Percentiles rank a stretch among this genome's conserved stretches.
phyloP scores from a whole-genome alignment of 64 coral and sea anemone genomes.

The Cladopsammia gracilis region DNA sequence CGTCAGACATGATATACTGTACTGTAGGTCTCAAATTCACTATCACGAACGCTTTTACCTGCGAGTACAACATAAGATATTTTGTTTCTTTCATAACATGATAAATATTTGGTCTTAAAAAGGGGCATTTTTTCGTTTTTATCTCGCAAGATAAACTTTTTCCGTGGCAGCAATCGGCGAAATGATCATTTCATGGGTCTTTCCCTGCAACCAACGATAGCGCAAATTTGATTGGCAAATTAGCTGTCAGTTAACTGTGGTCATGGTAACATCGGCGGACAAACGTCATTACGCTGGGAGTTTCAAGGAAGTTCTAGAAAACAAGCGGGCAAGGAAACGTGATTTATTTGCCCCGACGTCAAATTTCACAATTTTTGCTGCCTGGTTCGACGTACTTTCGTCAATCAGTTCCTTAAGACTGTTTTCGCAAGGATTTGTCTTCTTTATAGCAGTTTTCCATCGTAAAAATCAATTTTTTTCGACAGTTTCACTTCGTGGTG shows the following conservation, averaged over 20 bases:
- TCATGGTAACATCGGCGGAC: background rate
- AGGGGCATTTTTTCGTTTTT: no score
- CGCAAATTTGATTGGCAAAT: slow-evolving; percentile 15
- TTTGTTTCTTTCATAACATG: no score
- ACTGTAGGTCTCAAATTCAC: no score
- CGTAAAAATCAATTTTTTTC: background rate
- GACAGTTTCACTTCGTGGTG: background rate
- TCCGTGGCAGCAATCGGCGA: background rate
- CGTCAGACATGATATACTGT: no score
- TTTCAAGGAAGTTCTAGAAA: slow-evolving; percentile 33
- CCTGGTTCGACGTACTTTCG: background rate
- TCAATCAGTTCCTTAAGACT: background rate
- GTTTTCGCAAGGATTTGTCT: background rate
- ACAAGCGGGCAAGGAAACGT: background rate
- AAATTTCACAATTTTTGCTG: background rate
- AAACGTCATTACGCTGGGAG: slow-evolving; percentile 12
- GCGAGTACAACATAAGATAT: no score
- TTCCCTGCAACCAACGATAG: background rate
- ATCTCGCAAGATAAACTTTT: no score
- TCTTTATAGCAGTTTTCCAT: background rate
- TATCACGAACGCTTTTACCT: no score
- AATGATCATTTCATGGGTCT: background rate
- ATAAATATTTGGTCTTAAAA: no score
- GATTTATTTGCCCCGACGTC: background rate
- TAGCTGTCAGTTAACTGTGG: slow-evolving; percentile 14